Percentiles rank a stretch among this genome's conserved stretches.
These are phyloP conservation scores for Ivindomyrus marchei DNA, from an alignment of 2,113 vertebrate genomes.

Conservation along the genomic window DNA sequence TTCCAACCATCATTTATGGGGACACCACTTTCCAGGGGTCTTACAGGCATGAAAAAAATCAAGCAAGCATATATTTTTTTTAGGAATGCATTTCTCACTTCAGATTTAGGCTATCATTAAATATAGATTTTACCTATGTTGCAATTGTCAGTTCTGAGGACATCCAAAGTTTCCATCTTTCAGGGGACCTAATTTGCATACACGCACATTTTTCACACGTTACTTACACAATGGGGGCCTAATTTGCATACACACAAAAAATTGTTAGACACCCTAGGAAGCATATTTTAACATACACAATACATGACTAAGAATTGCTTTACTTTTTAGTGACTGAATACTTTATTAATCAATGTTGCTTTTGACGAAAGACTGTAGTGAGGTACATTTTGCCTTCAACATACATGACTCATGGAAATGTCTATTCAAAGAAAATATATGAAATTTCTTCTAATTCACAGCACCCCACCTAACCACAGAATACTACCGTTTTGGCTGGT, in stretches of 20 bases:
- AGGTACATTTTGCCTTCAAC: not conserved
- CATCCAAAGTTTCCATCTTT: not conserved
- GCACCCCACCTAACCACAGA: no score
- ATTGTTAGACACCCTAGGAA: not conserved
- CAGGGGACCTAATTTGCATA: not conserved
- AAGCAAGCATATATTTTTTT: not conserved
- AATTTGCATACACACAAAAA: not conserved
- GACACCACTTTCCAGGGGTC: not conserved
- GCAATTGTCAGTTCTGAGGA: no score
- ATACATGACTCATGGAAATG: not conserved
- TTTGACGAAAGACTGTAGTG: not conserved
- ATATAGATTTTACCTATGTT: not conserved
- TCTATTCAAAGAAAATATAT: not conserved
- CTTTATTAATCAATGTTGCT: not conserved
- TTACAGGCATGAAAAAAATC: not conserved
- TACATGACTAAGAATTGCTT: not conserved
- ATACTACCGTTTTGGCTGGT: not conserved
- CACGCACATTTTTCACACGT: not conserved
- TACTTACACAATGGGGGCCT: not conserved
- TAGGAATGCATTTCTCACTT: not conserved
- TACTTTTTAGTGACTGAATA: not conserved
- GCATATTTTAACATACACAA: not conserved
- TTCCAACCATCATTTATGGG: not conserved
- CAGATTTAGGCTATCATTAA: not conserved
- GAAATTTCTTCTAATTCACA: not conserved